Conservation (phyloP, 1,140 invertebrate species). For the Dinoponera quadriceps region DNA sequence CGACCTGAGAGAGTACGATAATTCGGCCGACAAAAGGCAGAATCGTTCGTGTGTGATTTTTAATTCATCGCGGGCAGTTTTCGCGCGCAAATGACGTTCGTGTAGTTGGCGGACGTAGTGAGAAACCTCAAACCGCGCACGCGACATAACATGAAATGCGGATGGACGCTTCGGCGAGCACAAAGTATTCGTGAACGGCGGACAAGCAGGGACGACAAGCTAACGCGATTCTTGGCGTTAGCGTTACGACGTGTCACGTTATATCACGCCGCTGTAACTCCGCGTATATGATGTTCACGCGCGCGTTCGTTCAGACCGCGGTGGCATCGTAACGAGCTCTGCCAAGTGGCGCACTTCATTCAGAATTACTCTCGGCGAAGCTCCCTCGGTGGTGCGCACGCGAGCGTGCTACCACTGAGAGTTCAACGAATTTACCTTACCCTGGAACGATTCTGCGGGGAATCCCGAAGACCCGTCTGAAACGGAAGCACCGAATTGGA, state of each 20-base stretch:
- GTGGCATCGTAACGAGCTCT: constrained; percentile 40
- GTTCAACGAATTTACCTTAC: constrained; percentile 18
- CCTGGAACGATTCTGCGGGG: not conserved
- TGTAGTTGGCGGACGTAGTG: not conserved
- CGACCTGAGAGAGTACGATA: no score
- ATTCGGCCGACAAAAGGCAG: no score
- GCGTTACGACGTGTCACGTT: constrained; percentile 30
- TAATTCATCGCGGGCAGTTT: not conserved
- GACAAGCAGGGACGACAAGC: not conserved
- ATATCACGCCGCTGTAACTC: constrained; percentile 19
- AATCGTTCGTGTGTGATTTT: no score
- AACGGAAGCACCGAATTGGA: not conserved
- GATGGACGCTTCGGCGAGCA: not conserved
- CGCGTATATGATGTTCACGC: constrained; percentile 39
- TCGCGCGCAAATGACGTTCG: not conserved
- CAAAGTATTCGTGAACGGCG: constrained; percentile 10
- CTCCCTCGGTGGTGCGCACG: not conserved
- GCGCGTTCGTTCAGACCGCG: constrained; percentile 19
- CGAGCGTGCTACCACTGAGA: no score
- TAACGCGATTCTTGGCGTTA: constrained; percentile 44
- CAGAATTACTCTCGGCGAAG: constrained; percentile 53
- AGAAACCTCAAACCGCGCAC: not conserved
- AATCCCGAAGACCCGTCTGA: not conserved
- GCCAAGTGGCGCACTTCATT: constrained; percentile 66
- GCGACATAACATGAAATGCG: not conserved